A percentile compares a stretch with the other conserved stretches of the same genome.
Conservation (phyloP, 2,113 vertebrate genomes). For the Maccullochella peelii region DNA sequence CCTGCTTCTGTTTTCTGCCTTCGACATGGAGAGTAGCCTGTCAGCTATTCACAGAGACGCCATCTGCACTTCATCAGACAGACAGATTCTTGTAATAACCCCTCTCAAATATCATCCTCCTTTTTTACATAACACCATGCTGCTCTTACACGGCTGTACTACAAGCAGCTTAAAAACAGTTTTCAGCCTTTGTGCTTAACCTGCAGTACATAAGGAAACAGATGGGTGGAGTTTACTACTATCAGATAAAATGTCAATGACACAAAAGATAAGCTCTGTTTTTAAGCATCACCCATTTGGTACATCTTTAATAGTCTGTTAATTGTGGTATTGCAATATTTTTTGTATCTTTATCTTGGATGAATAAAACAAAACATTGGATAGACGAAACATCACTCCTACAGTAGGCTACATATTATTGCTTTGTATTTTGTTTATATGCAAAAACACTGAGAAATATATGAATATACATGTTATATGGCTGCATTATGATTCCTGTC, state of each 20-base stretch:
- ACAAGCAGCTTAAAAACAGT: not conserved
- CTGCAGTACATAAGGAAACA: not conserved
- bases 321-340: not conserved
- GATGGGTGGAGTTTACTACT: not conserved
- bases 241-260: not conserved
- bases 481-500: not conserved
- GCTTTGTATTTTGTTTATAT: not conserved
- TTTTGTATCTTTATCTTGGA: not conserved
- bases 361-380: not conserved
- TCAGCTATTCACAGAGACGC: slow-evolving; percentile 40
- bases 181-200: not conserved
- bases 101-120: slow-evolving; percentile 45
- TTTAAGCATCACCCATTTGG: not conserved
- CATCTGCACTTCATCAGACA: slow-evolving; percentile 54
- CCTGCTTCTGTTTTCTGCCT: slow-evolving; percentile 45
- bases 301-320: not conserved
- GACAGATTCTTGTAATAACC: slow-evolving; percentile 47
- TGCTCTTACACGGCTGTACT: slow-evolving; percentile 1
- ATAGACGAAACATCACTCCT: not conserved
- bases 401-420: not conserved
- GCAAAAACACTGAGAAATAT: too few species aligned
- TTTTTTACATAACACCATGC: not conserved
- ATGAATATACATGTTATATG: too few species aligned
- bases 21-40: slow-evolving; percentile 35
- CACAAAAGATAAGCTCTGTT: not conserved